Conservation (phyloP, 2,888 invertebrate genomes). For the Suillia variegata region DNA sequence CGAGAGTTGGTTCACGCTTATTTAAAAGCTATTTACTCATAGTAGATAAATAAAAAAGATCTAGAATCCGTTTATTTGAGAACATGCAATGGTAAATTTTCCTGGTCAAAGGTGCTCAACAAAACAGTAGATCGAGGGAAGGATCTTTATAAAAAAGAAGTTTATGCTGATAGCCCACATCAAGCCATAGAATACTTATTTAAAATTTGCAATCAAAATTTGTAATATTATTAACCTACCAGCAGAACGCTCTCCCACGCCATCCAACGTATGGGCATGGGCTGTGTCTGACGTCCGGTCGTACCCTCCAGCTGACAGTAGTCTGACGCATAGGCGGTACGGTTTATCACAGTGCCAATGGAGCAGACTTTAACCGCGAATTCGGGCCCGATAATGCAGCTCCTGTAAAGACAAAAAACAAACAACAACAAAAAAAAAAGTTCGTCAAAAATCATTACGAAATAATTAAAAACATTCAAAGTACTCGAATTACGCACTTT, state of each 20-base stretch:
- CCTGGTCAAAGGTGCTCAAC: no score
- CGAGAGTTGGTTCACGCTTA: no score
- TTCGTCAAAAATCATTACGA: conserved; percentile 3
- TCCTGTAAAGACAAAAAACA: no score
- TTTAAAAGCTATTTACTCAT: no score
- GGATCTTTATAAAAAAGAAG: not conserved
- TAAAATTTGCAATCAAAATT: conserved; percentile 23
- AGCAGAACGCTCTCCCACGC: conserved; percentile 82
- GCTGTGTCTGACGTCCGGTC: conserved; percentile 63
- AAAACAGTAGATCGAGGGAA: no score
- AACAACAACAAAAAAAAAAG: conserved; percentile 24
- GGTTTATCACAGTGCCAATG: conserved; percentile 71
- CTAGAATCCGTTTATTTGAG: no score
- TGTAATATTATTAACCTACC: conserved; percentile 63
- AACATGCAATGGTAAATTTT: no score
- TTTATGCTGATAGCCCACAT: conserved; percentile 17
- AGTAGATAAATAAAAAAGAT: no score
- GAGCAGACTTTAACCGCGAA: conserved; percentile 77
- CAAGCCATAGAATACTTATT: conserved; percentile 19
- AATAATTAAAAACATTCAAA: not conserved
- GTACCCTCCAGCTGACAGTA: conserved; percentile 79
- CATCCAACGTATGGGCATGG: conserved; percentile 85
- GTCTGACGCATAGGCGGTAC: conserved; percentile 74
- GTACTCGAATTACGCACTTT: not conserved
- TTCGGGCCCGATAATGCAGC: conserved; percentile 80